A percentile compares a stretch with the other conserved stretches of the same genome.
Evolutionary conservation across 92 coral and sea anemone species (phyloP).

Genomic region (Actinernus sp.): DNA sequence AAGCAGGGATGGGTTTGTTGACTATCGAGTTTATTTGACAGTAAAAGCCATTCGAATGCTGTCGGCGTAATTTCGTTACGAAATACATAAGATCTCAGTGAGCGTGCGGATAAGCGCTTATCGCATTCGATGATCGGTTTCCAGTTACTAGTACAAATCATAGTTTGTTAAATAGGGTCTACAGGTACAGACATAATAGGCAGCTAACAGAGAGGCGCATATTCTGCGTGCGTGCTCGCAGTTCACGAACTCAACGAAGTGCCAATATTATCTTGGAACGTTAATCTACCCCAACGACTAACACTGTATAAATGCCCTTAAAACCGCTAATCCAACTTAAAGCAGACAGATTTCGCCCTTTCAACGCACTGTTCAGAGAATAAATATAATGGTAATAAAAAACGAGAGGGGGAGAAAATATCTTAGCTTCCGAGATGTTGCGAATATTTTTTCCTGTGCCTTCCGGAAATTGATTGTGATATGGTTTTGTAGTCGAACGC

Average conservation of each 20-base stretch:
- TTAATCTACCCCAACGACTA: slow-evolving; percentile 13
- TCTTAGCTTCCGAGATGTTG: slow-evolving; percentile 15
- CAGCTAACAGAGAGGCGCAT: not conserved
- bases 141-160: slow-evolving; percentile 20
- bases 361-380: too few species aligned
- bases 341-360: slow-evolving; percentile 9
- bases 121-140: not conserved
- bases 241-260: not conserved
- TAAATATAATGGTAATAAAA: too few species aligned
- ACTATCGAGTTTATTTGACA: not conserved
- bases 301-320: slow-evolving; percentile 20
- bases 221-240: not conserved
- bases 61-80: slow-evolving; percentile 22
- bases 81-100: not conserved
- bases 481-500: slow-evolving; percentile 15
- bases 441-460: slow-evolving; percentile 13
- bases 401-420: not conserved
- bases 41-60: not conserved
- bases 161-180: slow-evolving; percentile 81
- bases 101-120: not conserved
- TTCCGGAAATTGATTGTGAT: slow-evolving; percentile 41
- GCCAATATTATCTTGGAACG: not conserved
- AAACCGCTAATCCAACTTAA: slow-evolving; percentile 26
- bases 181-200: slow-evolving; percentile 68
- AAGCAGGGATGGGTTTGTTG: slow-evolving; percentile 10